phyloP scores from a whole-genome alignment of 2,888 invertebrate species.

The Leptarthrus brevirostris region DNA sequence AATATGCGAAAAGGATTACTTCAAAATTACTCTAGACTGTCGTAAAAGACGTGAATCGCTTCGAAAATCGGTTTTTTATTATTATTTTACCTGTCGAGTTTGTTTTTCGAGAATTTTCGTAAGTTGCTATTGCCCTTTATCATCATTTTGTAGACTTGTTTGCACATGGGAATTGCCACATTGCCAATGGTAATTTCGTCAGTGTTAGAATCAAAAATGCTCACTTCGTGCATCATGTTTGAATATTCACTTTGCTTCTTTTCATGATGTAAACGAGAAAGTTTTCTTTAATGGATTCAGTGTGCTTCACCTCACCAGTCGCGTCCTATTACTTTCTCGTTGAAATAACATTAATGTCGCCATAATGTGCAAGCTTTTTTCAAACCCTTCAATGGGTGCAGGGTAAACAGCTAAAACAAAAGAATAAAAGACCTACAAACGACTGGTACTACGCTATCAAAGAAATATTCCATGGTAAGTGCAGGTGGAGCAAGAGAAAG shows the following conservation, averaged over 20 bases:
- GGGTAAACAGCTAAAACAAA: background rate
- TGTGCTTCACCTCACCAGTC: background rate
- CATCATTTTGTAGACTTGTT: background rate
- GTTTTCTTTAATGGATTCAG: background rate
- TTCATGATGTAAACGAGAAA: conserved; percentile 6
- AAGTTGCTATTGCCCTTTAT: background rate
- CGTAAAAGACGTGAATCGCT: conserved; percentile 11
- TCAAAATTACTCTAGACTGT: background rate
- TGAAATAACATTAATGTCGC: background rate
- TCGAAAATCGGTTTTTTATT: conserved; percentile 11
- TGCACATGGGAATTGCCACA: conserved; percentile 9
- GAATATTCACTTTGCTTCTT: background rate
- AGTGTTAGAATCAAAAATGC: conserved; percentile 9
- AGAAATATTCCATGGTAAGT: background rate
- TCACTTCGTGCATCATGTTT: background rate
- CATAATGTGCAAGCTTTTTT: background rate
- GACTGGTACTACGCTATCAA: background rate
- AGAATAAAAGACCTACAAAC: conserved; percentile 1
- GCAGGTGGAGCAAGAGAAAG: background rate
- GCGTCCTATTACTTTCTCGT: conserved; percentile 24
- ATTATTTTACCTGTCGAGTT: background rate
- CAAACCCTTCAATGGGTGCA: background rate
- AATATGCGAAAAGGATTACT: background rate
- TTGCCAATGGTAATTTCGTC: conserved; percentile 5
- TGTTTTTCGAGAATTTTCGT: background rate